A percentile compares a stretch with the other conserved stretches of the same genome.
phyloP scores from a whole-genome alignment of 2,113 vertebrate genomes.

The Prunella himalayana region DNA sequence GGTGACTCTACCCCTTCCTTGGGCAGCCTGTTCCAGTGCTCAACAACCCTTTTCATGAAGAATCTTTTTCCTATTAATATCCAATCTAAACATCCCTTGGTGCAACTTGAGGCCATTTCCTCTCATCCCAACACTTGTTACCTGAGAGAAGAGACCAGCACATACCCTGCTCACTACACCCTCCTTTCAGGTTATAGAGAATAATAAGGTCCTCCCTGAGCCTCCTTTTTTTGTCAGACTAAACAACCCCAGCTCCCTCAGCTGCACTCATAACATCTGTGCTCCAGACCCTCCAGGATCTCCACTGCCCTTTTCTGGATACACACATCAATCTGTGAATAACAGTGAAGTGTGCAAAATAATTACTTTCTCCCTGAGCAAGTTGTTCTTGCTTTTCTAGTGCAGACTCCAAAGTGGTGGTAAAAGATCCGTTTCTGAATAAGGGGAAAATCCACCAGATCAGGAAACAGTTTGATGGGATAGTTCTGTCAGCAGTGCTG shows the following conservation, averaged over 20 bases:
- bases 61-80: neutral
- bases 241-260: neutral
- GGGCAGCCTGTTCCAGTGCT: neutral
- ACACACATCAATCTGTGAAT: rapidly evolving
- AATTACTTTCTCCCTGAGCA: neutral
- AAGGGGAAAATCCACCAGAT: neutral
- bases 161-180: too few species aligned
- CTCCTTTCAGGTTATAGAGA: neutral
- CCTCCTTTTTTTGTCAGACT: neutral
- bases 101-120: neutral
- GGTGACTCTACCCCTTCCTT: neutral
- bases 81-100: neutral
- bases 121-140: neutral
- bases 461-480: neutral
- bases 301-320: neutral
- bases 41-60: rapidly evolving
- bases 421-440: neutral
- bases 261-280: rapidly evolving
- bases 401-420: neutral
- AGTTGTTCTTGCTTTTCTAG: neutral
- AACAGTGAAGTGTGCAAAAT: neutral
- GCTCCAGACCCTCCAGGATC: too few species aligned
- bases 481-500: neutral
- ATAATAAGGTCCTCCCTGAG: neutral
- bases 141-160: neutral